These are phyloP conservation scores for Empis stercorea DNA, from an alignment of 2,888 invertebrate genomes.

Conservation along the genomic window DNA sequence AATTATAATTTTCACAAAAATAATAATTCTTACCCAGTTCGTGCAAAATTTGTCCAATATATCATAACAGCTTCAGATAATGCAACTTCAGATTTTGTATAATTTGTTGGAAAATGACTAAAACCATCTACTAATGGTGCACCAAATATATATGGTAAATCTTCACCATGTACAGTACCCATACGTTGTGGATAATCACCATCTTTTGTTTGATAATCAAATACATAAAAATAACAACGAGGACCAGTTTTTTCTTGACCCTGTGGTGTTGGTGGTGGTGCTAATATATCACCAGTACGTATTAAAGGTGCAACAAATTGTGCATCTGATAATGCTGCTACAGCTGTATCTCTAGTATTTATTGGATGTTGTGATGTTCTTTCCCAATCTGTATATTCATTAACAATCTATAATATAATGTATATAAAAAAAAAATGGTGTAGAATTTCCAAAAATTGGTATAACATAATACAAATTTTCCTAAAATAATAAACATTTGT, in stretches of 20 bases:
- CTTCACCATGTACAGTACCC: constrained; percentile 88
- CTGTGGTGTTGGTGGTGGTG: constrained; percentile 47
- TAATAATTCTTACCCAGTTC: constrained; percentile 62
- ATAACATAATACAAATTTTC: no score
- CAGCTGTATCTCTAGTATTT: constrained; percentile 75
- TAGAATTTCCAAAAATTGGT: background rate
- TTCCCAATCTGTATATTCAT: constrained; percentile 98
- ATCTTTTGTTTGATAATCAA: constrained; percentile 82
- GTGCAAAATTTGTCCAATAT: constrained; percentile 78
- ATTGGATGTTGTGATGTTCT: constrained; percentile 79
- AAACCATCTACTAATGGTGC: constrained; percentile 73
- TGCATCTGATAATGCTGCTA: constrained; percentile 86
- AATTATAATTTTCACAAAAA: no score
- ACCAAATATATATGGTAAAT: constrained; percentile 80
- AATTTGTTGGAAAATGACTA: constrained; percentile 76
- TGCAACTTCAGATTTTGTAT: constrained; percentile 73
- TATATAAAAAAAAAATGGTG: constrained; percentile 4
- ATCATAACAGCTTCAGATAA: constrained; percentile 78
- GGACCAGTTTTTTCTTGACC: constrained; percentile 48
- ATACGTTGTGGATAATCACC: constrained; percentile 83
- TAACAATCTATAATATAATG: constrained; percentile 50
- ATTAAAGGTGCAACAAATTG: constrained; percentile 86
- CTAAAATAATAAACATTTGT: no score
- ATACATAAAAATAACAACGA: constrained; percentile 79
- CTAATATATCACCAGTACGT: constrained; percentile 69